A percentile compares a stretch with the other conserved stretches of the same genome.
These are phyloP conservation scores for Acrocephalus scirpaceus DNA, from an alignment of 2,797 vertebrate genomes.

Conservation along the genomic window DNA sequence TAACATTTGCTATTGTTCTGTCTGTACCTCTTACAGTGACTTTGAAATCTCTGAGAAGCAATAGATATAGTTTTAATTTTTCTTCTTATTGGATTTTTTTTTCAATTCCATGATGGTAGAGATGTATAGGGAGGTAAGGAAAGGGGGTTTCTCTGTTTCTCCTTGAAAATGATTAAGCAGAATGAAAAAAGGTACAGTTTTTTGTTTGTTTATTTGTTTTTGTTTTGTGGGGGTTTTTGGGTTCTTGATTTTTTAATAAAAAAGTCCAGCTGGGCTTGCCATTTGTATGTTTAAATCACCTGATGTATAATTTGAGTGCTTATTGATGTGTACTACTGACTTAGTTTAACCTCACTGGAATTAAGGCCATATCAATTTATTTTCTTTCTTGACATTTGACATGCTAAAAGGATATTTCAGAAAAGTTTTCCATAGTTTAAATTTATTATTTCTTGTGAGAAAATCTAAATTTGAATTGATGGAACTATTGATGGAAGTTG, in stretches of 20 bases:
- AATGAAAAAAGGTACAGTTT: accelerated
- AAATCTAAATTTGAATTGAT: neutral
- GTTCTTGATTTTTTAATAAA: neutral
- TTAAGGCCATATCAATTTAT: neutral
- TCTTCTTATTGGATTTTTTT: neutral
- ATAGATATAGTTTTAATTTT: neutral
- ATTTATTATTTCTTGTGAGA: neutral
- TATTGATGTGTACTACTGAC: neutral
- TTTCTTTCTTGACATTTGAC: neutral
- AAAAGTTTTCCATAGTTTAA: neutral
- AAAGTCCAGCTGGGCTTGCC: neutral
- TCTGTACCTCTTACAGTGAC: neutral
- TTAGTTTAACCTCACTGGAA: neutral
- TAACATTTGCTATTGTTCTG: neutral
- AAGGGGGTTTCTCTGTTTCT: neutral
- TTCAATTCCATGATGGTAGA: neutral
- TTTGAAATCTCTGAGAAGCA: neutral
- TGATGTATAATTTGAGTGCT: neutral
- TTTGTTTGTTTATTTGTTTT: accelerated
- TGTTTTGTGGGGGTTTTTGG: accelerated
- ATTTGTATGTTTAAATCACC: neutral
- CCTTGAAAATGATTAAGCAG: neutral
- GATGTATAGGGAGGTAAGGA: neutral
- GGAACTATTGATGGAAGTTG: neutral
- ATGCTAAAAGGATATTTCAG: neutral